phyloP scores from a whole-genome alignment of 2,888 invertebrate genomes.

The Drosophila demipolita region DNA sequence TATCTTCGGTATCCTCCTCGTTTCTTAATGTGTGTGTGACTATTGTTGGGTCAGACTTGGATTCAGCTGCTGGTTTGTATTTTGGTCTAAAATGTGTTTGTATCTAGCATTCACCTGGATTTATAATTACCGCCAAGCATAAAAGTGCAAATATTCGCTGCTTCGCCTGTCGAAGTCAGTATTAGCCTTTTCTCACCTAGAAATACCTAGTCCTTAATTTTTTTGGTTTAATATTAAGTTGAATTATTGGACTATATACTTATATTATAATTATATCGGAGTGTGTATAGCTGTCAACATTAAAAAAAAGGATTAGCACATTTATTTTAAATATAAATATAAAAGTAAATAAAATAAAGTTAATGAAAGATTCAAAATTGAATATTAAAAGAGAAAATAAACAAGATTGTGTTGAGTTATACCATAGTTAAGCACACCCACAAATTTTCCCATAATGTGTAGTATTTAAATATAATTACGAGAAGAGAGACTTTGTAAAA shows the following conservation, averaged over 20 bases:
- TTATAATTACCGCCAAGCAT: constrained; percentile 2
- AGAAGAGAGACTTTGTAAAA: neutral
- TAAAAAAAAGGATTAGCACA: neutral
- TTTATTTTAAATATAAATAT: neutral
- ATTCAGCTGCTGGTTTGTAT: constrained; percentile 29
- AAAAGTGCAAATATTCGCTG: neutral
- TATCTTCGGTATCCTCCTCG: neutral
- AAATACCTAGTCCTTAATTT: neutral
- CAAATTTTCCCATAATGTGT: neutral
- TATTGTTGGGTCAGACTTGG: constrained; percentile 37
- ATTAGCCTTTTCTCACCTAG: neutral
- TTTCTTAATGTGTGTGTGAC: constrained; percentile 2
- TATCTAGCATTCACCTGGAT: neutral
- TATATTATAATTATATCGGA: neutral
- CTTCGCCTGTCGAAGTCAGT: neutral
- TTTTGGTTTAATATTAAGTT: neutral
- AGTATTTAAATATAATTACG: neutral
- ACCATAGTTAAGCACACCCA: neutral
- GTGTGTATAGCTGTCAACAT: neutral
- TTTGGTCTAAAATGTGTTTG: constrained; percentile 8
- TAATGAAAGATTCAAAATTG: neutral
- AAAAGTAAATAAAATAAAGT: neutral
- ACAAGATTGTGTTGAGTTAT: neutral
- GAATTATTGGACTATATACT: neutral
- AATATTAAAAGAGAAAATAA: neutral